Evolutionary conservation across 2,888 invertebrate species (phyloP), one percentile per base, ranked within the genome.

Genomic region (Disparrhopalites patrizii): DNA sequence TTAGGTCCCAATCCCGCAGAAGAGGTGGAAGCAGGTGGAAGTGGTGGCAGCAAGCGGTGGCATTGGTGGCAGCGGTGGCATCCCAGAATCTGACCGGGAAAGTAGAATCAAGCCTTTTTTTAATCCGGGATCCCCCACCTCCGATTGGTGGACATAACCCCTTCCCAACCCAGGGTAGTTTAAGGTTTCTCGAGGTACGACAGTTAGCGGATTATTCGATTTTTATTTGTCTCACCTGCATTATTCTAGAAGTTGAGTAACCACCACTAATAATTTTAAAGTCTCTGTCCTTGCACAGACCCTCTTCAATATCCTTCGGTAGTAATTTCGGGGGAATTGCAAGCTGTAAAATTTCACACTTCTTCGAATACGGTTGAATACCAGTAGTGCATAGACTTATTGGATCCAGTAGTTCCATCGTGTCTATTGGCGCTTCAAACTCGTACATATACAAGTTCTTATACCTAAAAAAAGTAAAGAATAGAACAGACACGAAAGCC

Each of bases 211-310:
- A n/a, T n/a, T n/a, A n/a, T n/a, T n/a, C n/a, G n/a, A n/a, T n/a
- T n/a, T n/a, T n/a, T n/a, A n/a, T n/a, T n/a, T n/a, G n/a, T n/a
- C n/a, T n/a, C 61, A 75, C 73, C 68, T 75, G 73, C 20, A 51
- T 33, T 31, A 75, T 69, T 30, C 70, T 62, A 36, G 54, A 50
- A 13, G 65, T 61, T 13, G 75, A 69, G 57, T 75, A 75, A 3
- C 75, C 75, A 1, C 75, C 75, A 56, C 73, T 71, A 25, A 75
- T 65, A 10, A 75, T 73, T 57, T 72, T 72, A 54, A 75, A 75
- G 58, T 75, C 75, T 50, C 75, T 55, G 50, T 75, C 73, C 51
- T 75, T 75, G 31, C 72, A 73, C 0, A 75, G 66, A 3, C 75
- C 73, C 54, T 75, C 75, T 54, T 75, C 75, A 4, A 66, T 56